phyloP scores from a whole-genome alignment of 2,888 invertebrate species.

The Matsumyia berberina region DNA sequence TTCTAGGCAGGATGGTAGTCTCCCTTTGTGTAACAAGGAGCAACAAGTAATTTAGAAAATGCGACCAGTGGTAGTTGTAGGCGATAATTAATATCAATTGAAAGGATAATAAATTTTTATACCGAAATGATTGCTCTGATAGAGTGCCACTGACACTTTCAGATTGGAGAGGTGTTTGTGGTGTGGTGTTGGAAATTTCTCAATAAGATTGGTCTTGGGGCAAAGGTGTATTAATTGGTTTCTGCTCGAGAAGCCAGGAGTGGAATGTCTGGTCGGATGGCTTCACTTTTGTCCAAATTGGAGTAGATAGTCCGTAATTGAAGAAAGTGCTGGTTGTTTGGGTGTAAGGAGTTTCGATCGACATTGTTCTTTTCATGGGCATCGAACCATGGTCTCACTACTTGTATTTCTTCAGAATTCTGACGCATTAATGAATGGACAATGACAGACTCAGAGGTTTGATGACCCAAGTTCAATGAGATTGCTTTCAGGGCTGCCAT shows the following conservation, averaged over 20 bases:
- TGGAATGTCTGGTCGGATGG: background rate
- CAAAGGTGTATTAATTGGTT: slow-evolving; percentile 12
- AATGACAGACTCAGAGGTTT: too few species aligned
- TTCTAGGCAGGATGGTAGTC: too few species aligned
- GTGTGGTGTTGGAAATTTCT: background rate
- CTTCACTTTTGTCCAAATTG: background rate
- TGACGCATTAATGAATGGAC: too few species aligned
- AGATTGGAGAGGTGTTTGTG: background rate
- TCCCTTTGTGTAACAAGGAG: background rate
- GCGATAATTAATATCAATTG: slow-evolving; percentile 50
- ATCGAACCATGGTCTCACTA: too few species aligned
- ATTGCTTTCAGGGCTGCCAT: too few species aligned
- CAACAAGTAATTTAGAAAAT: slow-evolving; percentile 55
- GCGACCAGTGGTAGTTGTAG: slow-evolving; percentile 3
- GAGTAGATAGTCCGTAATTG: too few species aligned
- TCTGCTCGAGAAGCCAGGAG: background rate
- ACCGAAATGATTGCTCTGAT: slow-evolving; percentile 43
- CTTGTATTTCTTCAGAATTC: too few species aligned
- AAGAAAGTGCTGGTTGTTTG: too few species aligned
- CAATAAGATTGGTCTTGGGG: background rate
- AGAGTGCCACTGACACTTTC: background rate
- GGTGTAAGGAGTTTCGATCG: too few species aligned
- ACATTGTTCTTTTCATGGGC: too few species aligned
- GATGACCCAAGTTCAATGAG: too few species aligned
- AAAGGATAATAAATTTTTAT: slow-evolving; percentile 36